phyloP scores from a whole-genome alignment of 2,888 invertebrate species.

The Seira sanloemensis region DNA sequence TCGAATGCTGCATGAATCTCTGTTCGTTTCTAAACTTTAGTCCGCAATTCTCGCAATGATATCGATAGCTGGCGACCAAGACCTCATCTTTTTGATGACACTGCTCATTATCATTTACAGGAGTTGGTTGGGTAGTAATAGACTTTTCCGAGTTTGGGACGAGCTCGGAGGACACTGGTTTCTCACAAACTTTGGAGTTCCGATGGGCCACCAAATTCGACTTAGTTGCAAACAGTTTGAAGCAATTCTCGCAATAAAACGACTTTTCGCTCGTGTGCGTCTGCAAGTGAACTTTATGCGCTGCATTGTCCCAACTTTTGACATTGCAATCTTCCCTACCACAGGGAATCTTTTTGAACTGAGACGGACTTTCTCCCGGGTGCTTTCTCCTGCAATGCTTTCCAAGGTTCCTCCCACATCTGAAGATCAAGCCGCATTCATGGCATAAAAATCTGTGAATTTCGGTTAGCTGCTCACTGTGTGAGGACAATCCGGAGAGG shows the following conservation, averaged over 20 bases:
- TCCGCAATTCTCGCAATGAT: conserved; percentile 58
- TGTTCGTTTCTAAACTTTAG: conserved; percentile 43
- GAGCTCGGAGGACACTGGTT: background rate
- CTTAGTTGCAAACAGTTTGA: conserved; percentile 42
- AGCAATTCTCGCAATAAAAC: conserved; percentile 39
- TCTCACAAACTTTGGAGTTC: conserved; percentile 7
- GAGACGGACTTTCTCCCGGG: background rate
- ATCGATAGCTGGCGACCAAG: too few species aligned
- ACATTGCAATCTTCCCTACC: conserved; percentile 31
- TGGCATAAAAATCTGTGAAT: conserved; percentile 66
- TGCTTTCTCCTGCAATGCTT: conserved; percentile 54
- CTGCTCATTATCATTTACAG: background rate
- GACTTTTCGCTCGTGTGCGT: conserved; percentile 51
- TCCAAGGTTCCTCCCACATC: conserved; percentile 46
- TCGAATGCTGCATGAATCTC: conserved; percentile 41
- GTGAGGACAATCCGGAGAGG: too few species aligned
- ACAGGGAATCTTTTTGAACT: background rate
- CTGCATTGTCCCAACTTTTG: conserved; percentile 38
- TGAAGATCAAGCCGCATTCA: conserved; percentile 46
- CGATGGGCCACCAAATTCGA: conserved; percentile 48
- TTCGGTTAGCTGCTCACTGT: too few species aligned
- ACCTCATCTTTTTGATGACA: too few species aligned
- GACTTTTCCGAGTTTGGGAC: background rate
- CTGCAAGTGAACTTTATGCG: conserved; percentile 41
- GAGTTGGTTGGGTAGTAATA: background rate